A percentile compares a stretch with the other conserved stretches of the same genome.
Evolutionary conservation across 37 sponge, comb jelly and placozoan species (phyloP).

Genomic region (Tethya wilhelma): DNA sequence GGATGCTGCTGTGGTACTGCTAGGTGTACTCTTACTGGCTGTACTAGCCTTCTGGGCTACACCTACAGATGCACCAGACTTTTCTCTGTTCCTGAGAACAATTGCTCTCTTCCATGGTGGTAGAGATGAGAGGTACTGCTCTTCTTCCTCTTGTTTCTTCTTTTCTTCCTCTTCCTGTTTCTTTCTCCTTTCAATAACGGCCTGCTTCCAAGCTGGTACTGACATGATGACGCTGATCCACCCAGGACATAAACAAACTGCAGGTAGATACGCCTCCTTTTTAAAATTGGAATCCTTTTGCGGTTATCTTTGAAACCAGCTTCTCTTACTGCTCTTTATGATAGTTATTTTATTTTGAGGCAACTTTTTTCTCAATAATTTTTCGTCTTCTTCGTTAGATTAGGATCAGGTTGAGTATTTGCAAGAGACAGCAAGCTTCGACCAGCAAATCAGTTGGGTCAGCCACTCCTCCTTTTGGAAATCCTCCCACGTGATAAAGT

Average conservation of each 20-base stretch:
- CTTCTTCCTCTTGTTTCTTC: conserved; percentile 62
- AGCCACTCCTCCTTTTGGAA: too few relatives aligned
- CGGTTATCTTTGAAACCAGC: background rate
- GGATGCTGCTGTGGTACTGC: background rate
- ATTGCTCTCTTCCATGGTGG: conserved; percentile 72
- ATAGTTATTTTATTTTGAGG: too few relatives aligned
- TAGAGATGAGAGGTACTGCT: conserved; percentile 45
- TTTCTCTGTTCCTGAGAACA: conserved; percentile 30
- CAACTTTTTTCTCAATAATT: too few relatives aligned
- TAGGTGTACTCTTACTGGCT: background rate
- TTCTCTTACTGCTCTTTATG: too few relatives aligned
- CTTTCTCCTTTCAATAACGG: conserved; percentile 66
- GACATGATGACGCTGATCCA: background rate
- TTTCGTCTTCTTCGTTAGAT: too few relatives aligned
- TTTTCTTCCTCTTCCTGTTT: conserved; percentile 74
- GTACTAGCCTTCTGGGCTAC: too few relatives aligned
- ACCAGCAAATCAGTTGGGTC: too few relatives aligned
- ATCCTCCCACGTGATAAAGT: too few relatives aligned
- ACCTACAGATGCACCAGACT: background rate
- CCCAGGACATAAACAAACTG: background rate
- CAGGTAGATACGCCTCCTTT: conserved; percentile 1
- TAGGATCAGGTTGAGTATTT: too few relatives aligned
- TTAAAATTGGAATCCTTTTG: background rate
- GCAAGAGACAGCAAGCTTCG: too few relatives aligned
- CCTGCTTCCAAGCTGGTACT: conserved; percentile 81